Conservation (phyloP, 2,797 vertebrate species). For the Agapornis canus region DNA sequence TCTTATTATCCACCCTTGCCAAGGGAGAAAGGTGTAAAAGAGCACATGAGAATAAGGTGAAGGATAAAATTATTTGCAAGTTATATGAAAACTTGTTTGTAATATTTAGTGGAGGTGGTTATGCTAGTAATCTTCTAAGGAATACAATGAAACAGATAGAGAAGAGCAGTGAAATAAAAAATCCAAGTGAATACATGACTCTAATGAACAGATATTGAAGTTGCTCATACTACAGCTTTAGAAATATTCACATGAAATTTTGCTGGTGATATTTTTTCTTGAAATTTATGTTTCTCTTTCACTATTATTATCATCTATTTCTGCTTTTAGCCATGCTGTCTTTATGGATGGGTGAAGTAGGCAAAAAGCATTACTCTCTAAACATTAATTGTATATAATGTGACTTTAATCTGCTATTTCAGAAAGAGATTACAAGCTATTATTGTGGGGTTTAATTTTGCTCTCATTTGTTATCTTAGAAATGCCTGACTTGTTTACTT, state of each 20-base stretch:
- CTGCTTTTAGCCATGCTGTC: background rate
- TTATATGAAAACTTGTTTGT: background rate
- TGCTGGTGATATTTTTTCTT: fast-evolving
- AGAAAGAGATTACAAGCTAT: background rate
- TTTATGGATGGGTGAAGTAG: background rate
- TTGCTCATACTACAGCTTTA: background rate
- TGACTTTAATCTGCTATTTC: background rate
- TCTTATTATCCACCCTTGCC: background rate
- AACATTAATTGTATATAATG: background rate
- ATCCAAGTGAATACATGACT: background rate
- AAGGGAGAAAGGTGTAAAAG: background rate
- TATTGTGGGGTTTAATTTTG: background rate
- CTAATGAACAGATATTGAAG: background rate
- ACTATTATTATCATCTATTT: background rate
- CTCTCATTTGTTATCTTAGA: background rate
- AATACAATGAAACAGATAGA: background rate
- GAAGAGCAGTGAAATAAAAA: background rate
- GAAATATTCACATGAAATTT: background rate
- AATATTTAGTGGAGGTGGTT: background rate
- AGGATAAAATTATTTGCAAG: background rate
- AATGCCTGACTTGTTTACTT: background rate
- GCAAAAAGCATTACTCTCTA: background rate
- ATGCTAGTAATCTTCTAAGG: background rate
- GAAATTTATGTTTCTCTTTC: background rate
- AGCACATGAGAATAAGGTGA: background rate